Base-by-base conservation (phyloP, 2,888 invertebrate species). In the Drosophila anceps region DNA sequence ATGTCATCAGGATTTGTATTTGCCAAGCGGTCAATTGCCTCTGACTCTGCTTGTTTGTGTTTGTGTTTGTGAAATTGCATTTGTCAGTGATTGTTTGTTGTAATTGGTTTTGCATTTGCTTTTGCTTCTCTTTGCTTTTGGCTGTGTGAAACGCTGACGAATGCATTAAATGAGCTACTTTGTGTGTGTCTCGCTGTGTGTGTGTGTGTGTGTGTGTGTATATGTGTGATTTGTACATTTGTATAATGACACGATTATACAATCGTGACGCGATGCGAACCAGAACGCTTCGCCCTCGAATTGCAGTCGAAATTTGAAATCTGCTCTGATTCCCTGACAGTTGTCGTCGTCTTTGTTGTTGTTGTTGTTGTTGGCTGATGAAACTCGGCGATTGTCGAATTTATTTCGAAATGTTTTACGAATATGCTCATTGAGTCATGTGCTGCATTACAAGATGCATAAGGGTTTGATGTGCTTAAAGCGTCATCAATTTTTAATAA, bases 1-100 rank as follows among this genome's bases (percentile, higher is more conserved):
- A 91, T 91, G 91, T 91, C 91, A 91, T 90, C 91, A 89, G 91
- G 90, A 91, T 88, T 90, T 77, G 76, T 82, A 73, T 82, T 81
- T 75, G 74, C 70, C 69, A 77, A 76, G 81, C 84, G 88, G 87
- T 90, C 91, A 89, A 82, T 81, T 84, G 90, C 88, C 88, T 90
- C 71, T 85, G 75, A 43, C 63, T 74, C 77, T 74, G 67, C 79
- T 81, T 54, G 53, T 51, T 50, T 51, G 27, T 7, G 70, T 73
- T 72, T 78, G 71, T 66, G 77, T 65, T 79, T 67, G 71, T 76
- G 79, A 70, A 81, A 81, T 84, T 84, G 69, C 65, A 77, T 84
- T 81, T 84, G 63, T 37, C 76, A 71, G 63, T 62, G 72, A 46
- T 74, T 78, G 73, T 73, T 77, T 79, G 74, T 79, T 76, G 43